Conservation (phyloP, 2,113 vertebrate species). For the Gila orcuttii region DNA sequence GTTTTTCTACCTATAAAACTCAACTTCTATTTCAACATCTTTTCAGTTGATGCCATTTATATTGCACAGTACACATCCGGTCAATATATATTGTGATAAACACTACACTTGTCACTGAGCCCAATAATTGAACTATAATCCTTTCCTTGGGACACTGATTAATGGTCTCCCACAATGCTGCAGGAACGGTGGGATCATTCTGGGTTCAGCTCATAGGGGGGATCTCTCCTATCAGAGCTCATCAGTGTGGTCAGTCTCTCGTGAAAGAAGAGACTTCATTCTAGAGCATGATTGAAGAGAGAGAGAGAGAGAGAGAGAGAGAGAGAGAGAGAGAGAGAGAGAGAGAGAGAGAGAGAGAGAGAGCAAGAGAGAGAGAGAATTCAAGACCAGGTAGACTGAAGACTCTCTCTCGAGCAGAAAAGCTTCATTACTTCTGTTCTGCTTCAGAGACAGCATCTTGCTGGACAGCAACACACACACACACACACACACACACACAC, state of each 20-base stretch:
- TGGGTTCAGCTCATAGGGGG: neutral
- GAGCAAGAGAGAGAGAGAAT: neutral
- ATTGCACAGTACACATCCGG: neutral
- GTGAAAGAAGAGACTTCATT: constrained; percentile 57
- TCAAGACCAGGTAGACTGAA: constrained; percentile 28
- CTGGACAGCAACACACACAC: neutral
- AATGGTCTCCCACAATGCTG: neutral
- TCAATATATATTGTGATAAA: neutral
- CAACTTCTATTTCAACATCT: neutral
- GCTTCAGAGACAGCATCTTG: constrained; percentile 2
- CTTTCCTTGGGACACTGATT: neutral
- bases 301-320: neutral
- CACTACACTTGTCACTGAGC: neutral
- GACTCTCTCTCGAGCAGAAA: constrained; percentile 32
- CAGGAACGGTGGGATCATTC: neutral
- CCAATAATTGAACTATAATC: constrained; percentile 13
- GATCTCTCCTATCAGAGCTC: constrained; percentile 48
- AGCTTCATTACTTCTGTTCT: constrained; percentile 40
- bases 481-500: neutral
- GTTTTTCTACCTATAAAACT: constrained; percentile 3
- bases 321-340: constrained; percentile 3
- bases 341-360: constrained; percentile 12
- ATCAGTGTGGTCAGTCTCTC: constrained; percentile 56
- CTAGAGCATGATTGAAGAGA: constrained; percentile 44
- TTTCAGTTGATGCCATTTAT: neutral